phyloP scores from a whole-genome alignment of 1,140 invertebrate genomes.

The Drosophila ambigua region DNA sequence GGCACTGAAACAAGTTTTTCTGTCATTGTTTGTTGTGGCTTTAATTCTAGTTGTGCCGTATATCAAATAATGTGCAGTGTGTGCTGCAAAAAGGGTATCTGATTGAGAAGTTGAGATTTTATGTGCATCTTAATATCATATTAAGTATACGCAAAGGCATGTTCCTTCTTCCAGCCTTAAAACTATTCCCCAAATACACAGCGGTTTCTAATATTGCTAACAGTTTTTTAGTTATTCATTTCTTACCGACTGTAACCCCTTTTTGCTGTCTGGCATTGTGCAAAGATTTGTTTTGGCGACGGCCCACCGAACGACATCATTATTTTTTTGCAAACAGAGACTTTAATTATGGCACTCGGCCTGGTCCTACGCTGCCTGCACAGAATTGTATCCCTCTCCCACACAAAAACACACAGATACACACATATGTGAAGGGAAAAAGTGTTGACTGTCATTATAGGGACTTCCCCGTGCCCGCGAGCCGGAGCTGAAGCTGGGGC shows the following conservation, averaged over 20 bases:
- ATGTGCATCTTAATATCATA: not conserved
- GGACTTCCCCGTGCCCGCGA: too few relatives aligned
- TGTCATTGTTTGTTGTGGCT: not conserved
- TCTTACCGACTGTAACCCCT: not conserved
- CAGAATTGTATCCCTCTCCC: slow-evolving; percentile 27
- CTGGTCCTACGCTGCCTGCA: slow-evolving; percentile 2
- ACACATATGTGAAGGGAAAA: slow-evolving; percentile 4
- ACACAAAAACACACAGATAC: not conserved
- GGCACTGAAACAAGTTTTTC: slow-evolving; percentile 32
- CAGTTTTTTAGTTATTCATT: not conserved
- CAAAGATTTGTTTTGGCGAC: not conserved
- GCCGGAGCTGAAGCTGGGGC: not conserved
- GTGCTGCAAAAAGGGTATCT: not conserved
- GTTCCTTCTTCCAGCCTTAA: too few relatives aligned
- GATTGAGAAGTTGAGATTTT: too few relatives aligned
- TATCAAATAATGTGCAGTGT: not conserved
- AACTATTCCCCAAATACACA: not conserved
- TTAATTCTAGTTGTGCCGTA: not conserved
- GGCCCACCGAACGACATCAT: not conserved
- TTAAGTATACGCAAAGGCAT: slow-evolving; percentile 19
- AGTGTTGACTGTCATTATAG: slow-evolving; percentile 32
- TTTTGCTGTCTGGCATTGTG: not conserved
- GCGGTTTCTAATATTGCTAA: too few relatives aligned
- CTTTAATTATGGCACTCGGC: slow-evolving; percentile 27
- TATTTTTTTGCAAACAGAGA: slow-evolving; percentile 2